Conservation (phyloP, 2,888 invertebrate species). For the Calephelis perditalis region DNA sequence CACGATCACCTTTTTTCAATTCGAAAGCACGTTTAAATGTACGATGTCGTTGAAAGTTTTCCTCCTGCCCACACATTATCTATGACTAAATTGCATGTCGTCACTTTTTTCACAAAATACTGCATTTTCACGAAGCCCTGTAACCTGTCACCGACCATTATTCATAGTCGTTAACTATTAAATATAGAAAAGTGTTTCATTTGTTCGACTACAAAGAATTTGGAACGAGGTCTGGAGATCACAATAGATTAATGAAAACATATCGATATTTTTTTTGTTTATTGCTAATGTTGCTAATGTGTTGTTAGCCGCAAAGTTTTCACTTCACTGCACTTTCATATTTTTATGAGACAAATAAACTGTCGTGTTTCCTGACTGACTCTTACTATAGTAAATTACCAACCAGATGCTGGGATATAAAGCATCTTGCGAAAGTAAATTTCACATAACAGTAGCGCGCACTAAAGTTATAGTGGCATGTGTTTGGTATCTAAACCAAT, state of each 20-base stretch:
- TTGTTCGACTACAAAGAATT: neutral
- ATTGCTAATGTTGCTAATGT: neutral
- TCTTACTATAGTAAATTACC: neutral
- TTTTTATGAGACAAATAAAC: neutral
- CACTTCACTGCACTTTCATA: neutral
- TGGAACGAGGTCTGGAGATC: neutral
- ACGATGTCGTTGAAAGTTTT: too few relatives aligned
- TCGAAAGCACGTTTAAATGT: too few relatives aligned
- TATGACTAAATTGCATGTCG: too few relatives aligned
- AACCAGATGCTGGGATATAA: neutral
- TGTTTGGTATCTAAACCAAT: neutral
- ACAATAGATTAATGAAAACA: slow-evolving; percentile 2
- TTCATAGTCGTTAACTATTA: slow-evolving; percentile 7
- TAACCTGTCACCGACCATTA: neutral
- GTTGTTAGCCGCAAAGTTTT: neutral
- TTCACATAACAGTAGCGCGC: neutral
- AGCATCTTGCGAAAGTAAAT: neutral
- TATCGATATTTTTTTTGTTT: neutral
- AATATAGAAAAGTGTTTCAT: neutral
- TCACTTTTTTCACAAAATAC: too few relatives aligned
- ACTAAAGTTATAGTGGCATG: neutral
- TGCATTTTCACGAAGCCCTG: neutral
- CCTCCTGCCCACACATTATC: too few relatives aligned
- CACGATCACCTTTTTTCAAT: too few relatives aligned
- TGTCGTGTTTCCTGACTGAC: neutral